Conservation (phyloP, 2,797 vertebrate genomes). For the Delichon dasypus region DNA sequence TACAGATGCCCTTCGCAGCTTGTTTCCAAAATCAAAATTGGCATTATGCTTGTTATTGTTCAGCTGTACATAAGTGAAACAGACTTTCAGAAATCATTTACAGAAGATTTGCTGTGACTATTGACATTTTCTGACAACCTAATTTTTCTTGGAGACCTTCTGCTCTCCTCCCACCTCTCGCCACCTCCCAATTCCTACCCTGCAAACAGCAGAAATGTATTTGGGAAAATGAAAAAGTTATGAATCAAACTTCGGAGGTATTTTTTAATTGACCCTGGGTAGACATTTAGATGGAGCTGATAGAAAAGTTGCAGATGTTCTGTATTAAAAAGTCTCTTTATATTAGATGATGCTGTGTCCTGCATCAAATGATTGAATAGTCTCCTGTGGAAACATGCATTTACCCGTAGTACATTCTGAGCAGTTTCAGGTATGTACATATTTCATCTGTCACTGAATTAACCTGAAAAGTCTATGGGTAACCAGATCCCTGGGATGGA, state of each 20-base stretch:
- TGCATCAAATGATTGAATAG: slow-evolving; percentile 70
- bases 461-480: slow-evolving; percentile 59
- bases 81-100: slow-evolving; percentile 52
- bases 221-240: slow-evolving; percentile 65
- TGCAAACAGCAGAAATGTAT: slow-evolving; percentile 57
- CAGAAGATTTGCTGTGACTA: slow-evolving; percentile 44
- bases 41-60: slow-evolving; percentile 27
- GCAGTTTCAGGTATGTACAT: slow-evolving; percentile 66
- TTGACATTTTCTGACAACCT: slow-evolving; percentile 35
- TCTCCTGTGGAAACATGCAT: slow-evolving; percentile 75
- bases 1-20: background rate
- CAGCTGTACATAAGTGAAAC: slow-evolving; percentile 35
- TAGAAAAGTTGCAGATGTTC: slow-evolving; percentile 74
- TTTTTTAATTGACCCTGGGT: slow-evolving; percentile 69
- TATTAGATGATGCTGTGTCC: slow-evolving; percentile 70
- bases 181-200: background rate
- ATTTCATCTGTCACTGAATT: slow-evolving; percentile 72
- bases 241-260: slow-evolving; percentile 68
- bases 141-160: slow-evolving; percentile 18
- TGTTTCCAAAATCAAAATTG: slow-evolving; percentile 42
- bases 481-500: background rate
- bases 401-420: slow-evolving; percentile 58
- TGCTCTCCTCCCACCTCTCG: background rate
- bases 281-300: slow-evolving; percentile 61
- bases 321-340: slow-evolving; percentile 74